phyloP scores from a whole-genome alignment of 2,113 vertebrate genomes.

The Accipiter virgatus region DNA sequence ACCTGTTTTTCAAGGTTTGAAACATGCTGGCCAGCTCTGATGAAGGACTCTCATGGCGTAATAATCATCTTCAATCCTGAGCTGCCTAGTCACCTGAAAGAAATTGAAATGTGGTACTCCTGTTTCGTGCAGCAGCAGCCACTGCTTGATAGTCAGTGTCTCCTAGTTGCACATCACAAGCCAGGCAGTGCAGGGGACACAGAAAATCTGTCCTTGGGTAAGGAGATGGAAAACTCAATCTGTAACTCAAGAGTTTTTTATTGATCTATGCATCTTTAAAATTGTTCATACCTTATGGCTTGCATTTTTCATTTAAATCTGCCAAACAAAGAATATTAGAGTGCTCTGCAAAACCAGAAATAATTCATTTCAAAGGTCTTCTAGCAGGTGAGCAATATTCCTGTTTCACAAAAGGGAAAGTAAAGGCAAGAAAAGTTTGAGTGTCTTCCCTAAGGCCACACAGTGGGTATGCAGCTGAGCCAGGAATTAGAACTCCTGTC shows the following conservation, averaged over 20 bases:
- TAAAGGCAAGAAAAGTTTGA: not conserved
- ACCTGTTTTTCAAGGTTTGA: constrained; percentile 81
- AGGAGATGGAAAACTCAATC: constrained; percentile 15
- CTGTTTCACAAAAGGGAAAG: not conserved
- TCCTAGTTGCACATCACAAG: constrained; percentile 94
- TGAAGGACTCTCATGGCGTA: constrained; percentile 90
- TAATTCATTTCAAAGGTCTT: not conserved
- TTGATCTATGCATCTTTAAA: not conserved
- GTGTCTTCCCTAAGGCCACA: not conserved
- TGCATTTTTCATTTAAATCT: not conserved
- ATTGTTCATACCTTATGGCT: not conserved
- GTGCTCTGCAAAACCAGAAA: not conserved
- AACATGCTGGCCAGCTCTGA: constrained; percentile 93
- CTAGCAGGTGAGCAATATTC: not conserved
- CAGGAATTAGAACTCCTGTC: not conserved
- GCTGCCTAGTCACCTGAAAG: constrained; percentile 87
- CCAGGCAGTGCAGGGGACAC: constrained; percentile 77
- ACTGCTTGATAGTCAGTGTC: constrained; percentile 85
- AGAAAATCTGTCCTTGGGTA: constrained; percentile 80
- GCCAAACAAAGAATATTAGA: not conserved
- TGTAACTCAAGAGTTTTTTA: not conserved
- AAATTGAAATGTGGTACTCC: constrained; percentile 88
- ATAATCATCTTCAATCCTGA: constrained; percentile 91
- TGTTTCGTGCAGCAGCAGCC: constrained; percentile 87
- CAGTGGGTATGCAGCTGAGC: not conserved